phyloP scores from a whole-genome alignment of 2,113 vertebrate genomes.

The Daubentonia madagascariensis region DNA sequence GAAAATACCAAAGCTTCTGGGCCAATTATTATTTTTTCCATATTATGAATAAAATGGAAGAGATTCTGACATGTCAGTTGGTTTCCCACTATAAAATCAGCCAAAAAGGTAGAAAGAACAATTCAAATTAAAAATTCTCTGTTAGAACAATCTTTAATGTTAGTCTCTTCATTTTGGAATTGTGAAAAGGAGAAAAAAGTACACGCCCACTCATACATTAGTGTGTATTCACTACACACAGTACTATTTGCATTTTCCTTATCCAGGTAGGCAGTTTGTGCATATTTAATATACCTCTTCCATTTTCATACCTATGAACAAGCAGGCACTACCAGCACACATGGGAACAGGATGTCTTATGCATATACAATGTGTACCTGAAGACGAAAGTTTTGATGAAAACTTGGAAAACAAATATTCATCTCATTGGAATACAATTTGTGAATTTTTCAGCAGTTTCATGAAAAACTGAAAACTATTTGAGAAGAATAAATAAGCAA shows the following conservation, averaged over 20 bases:
- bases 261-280: conserved; percentile 1
- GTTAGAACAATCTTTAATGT: conserved; percentile 48
- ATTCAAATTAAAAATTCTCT: neutral
- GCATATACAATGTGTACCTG: conserved; percentile 46
- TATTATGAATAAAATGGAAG: conserved; percentile 52
- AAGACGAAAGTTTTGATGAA: conserved; percentile 48
- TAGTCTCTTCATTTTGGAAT: conserved; percentile 51
- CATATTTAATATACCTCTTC: conserved; percentile 47
- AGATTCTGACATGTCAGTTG: neutral
- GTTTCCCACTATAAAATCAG: neutral
- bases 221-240: conserved; percentile 14
- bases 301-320: conserved; percentile 37
- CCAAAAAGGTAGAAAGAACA: neutral
- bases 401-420: conserved; percentile 61
- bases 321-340: neutral
- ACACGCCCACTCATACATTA: neutral
- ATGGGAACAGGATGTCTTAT: conserved; percentile 44
- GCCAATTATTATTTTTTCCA: neutral
- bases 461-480: conserved; percentile 74
- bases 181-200: conserved; percentile 5
- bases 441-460: conserved; percentile 49
- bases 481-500: conserved; percentile 69
- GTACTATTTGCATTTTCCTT: conserved; percentile 33
- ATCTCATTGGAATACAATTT: conserved; percentile 74
- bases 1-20: neutral